Conservation (phyloP, 2,888 invertebrate species). For the Phengaris arion region DNA sequence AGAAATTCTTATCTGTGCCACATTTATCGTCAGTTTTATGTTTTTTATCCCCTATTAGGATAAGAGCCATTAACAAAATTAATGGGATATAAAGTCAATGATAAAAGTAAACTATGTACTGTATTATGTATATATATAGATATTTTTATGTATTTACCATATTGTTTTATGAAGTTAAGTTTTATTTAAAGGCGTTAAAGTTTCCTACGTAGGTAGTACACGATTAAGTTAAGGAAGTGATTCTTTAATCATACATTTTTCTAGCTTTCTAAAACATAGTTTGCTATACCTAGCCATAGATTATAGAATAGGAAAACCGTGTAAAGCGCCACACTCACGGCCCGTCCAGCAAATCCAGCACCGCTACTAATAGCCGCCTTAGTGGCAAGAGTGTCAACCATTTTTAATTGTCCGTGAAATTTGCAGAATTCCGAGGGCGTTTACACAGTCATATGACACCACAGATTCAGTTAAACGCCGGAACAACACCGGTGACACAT, state of each 20-base stretch:
- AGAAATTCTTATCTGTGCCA: background rate
- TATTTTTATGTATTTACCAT: too few species aligned
- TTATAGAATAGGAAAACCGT: too few species aligned
- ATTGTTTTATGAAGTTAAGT: too few species aligned
- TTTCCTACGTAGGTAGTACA: too few species aligned
- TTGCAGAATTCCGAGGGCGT: constrained; percentile 29
- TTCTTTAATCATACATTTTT: too few species aligned
- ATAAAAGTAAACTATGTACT: background rate
- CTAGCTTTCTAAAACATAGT: too few species aligned
- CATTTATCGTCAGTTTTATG: constrained; percentile 14
- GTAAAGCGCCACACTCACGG: too few species aligned
- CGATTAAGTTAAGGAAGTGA: too few species aligned
- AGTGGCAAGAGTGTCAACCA: background rate
- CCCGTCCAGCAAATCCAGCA: too few species aligned
- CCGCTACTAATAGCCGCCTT: too few species aligned
- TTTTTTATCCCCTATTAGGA: constrained; percentile 19
- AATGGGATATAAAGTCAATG: background rate
- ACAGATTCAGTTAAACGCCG: constrained; percentile 40
- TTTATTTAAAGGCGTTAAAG: too few species aligned
- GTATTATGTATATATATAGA: background rate
- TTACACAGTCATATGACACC: constrained; percentile 34
- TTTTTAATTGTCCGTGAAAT: constrained; percentile 26
- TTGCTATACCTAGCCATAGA: too few species aligned
- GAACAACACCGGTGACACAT: constrained; percentile 42
- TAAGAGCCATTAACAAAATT: constrained; percentile 15